phyloP scores from a whole-genome alignment of 2,888 invertebrate species.

The Schizaphis graminum region DNA sequence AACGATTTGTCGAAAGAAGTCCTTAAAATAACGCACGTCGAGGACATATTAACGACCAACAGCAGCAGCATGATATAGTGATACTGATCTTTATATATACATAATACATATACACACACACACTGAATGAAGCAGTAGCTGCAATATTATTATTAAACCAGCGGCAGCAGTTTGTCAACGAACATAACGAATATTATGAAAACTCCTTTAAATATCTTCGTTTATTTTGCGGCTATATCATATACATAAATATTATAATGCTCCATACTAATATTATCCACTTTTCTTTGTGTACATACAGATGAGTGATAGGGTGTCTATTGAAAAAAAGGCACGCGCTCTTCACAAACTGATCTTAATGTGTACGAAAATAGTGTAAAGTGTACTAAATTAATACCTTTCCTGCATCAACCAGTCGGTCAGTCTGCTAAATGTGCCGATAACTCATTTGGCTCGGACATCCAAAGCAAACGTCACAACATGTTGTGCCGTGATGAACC shows the following conservation, averaged over 20 bases:
- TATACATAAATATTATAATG: neutral
- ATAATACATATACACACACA: neutral
- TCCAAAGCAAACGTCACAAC: slow-evolving; percentile 52
- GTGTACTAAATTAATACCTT: slow-evolving; percentile 30
- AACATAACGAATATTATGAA: slow-evolving; percentile 30
- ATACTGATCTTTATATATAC: neutral
- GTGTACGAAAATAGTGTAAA: slow-evolving; percentile 29
- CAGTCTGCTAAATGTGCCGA: slow-evolving; percentile 62
- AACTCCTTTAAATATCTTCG: neutral
- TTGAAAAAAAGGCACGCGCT: neutral
- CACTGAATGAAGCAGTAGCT: too few relatives aligned
- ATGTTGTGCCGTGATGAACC: slow-evolving; percentile 27
- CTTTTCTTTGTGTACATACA: neutral
- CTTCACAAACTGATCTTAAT: neutral
- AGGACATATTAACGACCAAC: slow-evolving; percentile 62
- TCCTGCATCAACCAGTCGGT: slow-evolving; percentile 19
- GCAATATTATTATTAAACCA: slow-evolving; percentile 55
- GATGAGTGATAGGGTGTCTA: neutral
- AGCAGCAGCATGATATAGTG: neutral
- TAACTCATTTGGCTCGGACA: slow-evolving; percentile 64
- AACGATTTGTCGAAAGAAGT: slow-evolving; percentile 65
- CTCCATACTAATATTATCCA: neutral
- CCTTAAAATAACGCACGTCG: slow-evolving; percentile 64
- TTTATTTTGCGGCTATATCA: neutral
- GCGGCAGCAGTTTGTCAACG: slow-evolving; percentile 54